Base-by-base conservation (phyloP, 2,113 vertebrate species). In the Amazona vittata region DNA sequence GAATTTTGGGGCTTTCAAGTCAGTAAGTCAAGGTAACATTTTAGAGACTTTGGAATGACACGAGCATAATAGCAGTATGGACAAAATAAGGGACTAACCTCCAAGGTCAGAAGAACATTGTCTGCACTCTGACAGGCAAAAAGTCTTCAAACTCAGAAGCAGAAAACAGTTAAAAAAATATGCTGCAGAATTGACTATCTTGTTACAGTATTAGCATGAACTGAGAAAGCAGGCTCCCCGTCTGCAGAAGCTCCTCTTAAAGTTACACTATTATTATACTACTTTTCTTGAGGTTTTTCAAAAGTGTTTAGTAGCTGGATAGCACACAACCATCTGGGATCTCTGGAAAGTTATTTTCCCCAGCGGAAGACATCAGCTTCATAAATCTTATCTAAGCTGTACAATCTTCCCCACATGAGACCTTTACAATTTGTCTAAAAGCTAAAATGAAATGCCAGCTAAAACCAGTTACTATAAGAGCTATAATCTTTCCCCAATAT, bases 301-400 rank as follows among this genome's bases (percentile, higher is more conserved):
- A 10, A 92, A 84, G 18, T 75, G 64, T 50, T 92, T 89, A 69
- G 74, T 73, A 81, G n/a, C 39, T 93, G 81, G 78, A 69, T 75
- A 96, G 76, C 49, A 91, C 15, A 39, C 53, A 89, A 52, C 43
- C 43, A 67, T 65, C 60, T 90, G 63, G 88, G 89, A 96, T 59
- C 43, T 90, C 80, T 82, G 89, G 55, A 70, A 94, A 80, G 21
- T 57, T 89, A 43, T 95, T 69, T 80, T 88, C 29, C 74, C 77
- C 39, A 25, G 65, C 79, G 74, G 73, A 88, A 90, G 92, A 91
- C 52, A 26, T 21, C 55, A 82, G 65, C 53, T 91, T 85, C 69
- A 89, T 94, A 90, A 96, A 94, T 96, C 77, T 59, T 43, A 12
- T 86, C 57, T 86, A 78, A 85, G 24, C 35, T 64, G 62, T 47